These are phyloP conservation scores for Metopolophium dirhodum DNA, from an alignment of 1,140 invertebrate species.

Conservation along the genomic window DNA sequence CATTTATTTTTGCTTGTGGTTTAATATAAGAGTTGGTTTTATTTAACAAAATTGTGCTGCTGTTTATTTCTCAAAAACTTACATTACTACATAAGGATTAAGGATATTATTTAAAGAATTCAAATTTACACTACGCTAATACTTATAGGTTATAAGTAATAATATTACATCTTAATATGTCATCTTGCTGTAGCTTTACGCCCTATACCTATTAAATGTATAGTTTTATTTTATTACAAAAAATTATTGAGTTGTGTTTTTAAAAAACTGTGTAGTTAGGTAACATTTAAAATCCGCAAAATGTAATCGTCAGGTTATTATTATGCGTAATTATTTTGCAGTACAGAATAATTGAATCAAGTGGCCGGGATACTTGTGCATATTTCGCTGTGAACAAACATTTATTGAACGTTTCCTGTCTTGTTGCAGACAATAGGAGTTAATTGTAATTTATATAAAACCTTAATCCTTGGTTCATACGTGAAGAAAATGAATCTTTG, in stretches of 20 bases:
- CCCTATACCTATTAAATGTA: background rate
- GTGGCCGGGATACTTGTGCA: slow-evolving; percentile 16
- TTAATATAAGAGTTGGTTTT: background rate
- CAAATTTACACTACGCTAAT: no score
- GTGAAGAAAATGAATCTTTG: background rate
- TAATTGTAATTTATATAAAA: slow-evolving; percentile 45
- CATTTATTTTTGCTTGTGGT: background rate
- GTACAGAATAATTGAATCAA: slow-evolving; percentile 46
- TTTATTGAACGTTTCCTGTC: slow-evolving; percentile 54
- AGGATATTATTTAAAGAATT: background rate
- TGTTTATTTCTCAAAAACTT: background rate
- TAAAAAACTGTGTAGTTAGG: background rate
- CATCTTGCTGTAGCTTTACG: background rate
- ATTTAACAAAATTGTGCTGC: background rate
- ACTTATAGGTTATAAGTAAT: background rate
- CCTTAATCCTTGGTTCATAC: background rate
- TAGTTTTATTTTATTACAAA: background rate
- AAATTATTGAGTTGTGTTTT: background rate
- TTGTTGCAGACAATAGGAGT: slow-evolving; percentile 45
- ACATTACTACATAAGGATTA: background rate
- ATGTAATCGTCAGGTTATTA: background rate
- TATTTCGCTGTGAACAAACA: slow-evolving; percentile 9
- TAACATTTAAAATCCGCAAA: slow-evolving; percentile 4
- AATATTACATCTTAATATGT: background rate
- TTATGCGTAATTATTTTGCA: slow-evolving; percentile 50